Evolutionary conservation across 2,113 vertebrate genomes (phyloP).

Genomic region (Apodemus speciosus): DNA sequence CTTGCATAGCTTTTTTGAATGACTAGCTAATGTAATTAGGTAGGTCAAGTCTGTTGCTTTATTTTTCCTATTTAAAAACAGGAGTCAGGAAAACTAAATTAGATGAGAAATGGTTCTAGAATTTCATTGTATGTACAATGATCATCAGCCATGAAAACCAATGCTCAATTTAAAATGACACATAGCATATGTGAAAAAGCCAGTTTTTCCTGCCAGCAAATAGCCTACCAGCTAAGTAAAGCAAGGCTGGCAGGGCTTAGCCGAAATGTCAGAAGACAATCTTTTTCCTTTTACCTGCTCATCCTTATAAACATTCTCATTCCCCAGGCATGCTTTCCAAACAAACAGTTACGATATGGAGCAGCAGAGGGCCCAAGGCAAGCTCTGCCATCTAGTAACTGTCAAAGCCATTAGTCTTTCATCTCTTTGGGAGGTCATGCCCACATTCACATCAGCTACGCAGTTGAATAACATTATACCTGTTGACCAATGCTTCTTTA

Average conservation of each 20-base stretch:
- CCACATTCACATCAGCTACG: conserved; percentile 79
- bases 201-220: conserved; percentile 96
- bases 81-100: conserved; percentile 7
- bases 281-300: conserved; percentile 93
- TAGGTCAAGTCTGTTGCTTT: not conserved
- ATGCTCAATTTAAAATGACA: conserved; percentile 92
- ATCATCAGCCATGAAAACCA: conserved; percentile 84
- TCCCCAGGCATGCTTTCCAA: conserved; percentile 91
- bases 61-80: conserved; percentile 37
- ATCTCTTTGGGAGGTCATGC: conserved; percentile 88
- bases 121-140: conserved; percentile 82
- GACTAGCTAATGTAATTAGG: not conserved
- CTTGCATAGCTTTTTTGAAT: not conserved
- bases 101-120: conserved; percentile 30
- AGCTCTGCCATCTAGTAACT: conserved; percentile 93
- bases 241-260: conserved; percentile 93
- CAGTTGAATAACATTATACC: conserved; percentile 82
- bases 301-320: conserved; percentile 94
- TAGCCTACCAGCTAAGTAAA: conserved; percentile 92
- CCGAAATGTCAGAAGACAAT: conserved; percentile 98
- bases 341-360: conserved; percentile 84
- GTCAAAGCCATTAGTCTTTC: conserved; percentile 93
- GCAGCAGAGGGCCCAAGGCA: conserved; percentile 89
- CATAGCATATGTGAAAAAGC: conserved; percentile 98
- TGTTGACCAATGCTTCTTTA: conserved; percentile 81